A percentile compares a stretch with the other conserved stretches of the same genome.
Evolutionary conservation across 1,140 invertebrate genomes (phyloP).

Genomic region (Hylaeus volcanicus): DNA sequence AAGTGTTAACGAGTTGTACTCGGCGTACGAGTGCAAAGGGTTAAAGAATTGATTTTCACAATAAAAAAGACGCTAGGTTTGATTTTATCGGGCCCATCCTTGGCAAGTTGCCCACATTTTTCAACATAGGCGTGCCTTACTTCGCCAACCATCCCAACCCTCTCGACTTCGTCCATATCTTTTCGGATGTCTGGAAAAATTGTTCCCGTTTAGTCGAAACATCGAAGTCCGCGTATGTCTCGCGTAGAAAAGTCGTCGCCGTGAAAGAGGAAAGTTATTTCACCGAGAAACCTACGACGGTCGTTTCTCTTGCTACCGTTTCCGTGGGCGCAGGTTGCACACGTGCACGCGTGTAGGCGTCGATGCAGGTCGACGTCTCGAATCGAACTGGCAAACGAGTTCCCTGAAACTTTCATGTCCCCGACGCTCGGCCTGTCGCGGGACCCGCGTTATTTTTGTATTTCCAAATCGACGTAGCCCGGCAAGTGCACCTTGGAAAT

Average conservation of each 20-base stretch:
- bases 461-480: background rate
- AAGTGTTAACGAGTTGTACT: no score
- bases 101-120: no score
- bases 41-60: no score
- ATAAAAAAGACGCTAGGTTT: no score
- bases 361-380: constrained; percentile 7
- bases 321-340: background rate
- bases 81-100: no score
- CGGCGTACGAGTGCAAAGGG: no score
- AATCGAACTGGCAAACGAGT: constrained; percentile 45
- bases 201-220: background rate
- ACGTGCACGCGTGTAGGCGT: background rate
- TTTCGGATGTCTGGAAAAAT: background rate
- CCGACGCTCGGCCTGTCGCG: background rate
- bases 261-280: no score
- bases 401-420: constrained; percentile 42
- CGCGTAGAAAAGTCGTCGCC: background rate
- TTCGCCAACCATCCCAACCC: no score
- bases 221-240: background rate
- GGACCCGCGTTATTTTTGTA: constrained; percentile 28
- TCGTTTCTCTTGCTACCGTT: no score
- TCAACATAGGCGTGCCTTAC: no score
- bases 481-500: constrained; percentile 3
- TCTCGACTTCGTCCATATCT: no score
- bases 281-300: no score